phyloP scores from a whole-genome alignment of 1,140 invertebrate species.

The Octopus sinensis region DNA sequence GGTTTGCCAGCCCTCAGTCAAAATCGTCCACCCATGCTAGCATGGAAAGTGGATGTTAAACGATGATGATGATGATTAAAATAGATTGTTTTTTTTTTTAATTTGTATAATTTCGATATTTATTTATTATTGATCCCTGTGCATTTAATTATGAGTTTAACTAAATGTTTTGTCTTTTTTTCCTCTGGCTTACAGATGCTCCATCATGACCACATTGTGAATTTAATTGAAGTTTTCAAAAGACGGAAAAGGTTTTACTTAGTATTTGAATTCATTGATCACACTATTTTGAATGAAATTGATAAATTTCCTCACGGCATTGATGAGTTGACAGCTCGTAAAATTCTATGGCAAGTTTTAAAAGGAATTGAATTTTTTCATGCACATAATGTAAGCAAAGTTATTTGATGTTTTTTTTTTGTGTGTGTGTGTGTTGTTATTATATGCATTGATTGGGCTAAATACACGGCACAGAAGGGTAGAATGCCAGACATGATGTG shows the following conservation, averaged over 20 bases:
- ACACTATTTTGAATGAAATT: slow-evolving; percentile 80
- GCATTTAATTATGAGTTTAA: too few species aligned
- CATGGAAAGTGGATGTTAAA: too few species aligned
- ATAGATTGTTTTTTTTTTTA: too few species aligned
- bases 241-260: slow-evolving; percentile 77
- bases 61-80: too few species aligned
- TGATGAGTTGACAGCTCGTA: slow-evolving; percentile 69
- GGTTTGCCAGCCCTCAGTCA: too few species aligned
- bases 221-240: slow-evolving; percentile 84
- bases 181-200: slow-evolving; percentile 68
- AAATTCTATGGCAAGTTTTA: slow-evolving; percentile 78
- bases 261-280: slow-evolving; percentile 85
- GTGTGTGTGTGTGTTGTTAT: neutral
- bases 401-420: neutral
- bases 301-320: slow-evolving; percentile 70
- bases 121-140: too few species aligned
- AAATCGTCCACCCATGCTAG: too few species aligned
- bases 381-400: slow-evolving; percentile 71
- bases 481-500: too few species aligned
- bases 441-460: too few species aligned
- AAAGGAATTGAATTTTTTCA: slow-evolving; percentile 84
- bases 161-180: slow-evolving; percentile 12
- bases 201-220: slow-evolving; percentile 82
- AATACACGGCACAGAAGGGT: too few species aligned
- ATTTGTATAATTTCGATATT: too few species aligned